Conservation (phyloP, 2,888 invertebrate species). For the Argyresthia goedartella region DNA sequence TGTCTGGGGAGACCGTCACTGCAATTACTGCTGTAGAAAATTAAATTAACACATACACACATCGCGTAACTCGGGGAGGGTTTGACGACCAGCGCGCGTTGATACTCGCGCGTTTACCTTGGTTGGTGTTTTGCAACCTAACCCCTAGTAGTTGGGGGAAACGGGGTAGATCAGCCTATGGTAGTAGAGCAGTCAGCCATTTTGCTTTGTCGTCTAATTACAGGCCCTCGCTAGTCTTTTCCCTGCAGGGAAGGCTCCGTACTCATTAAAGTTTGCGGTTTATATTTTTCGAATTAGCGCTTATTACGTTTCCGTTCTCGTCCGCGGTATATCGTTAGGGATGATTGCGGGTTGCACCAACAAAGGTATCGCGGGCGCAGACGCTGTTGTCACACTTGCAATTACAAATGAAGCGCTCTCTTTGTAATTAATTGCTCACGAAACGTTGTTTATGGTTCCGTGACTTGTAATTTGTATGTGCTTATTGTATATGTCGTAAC, state of each 20-base stretch:
- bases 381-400: slow-evolving; percentile 1
- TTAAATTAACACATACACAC: slow-evolving; percentile 68
- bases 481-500: too few relatives aligned
- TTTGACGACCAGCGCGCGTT: slow-evolving; percentile 27
- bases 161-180: slow-evolving; percentile 10
- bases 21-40: slow-evolving; percentile 65
- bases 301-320: slow-evolving; percentile 52
- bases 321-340: slow-evolving; percentile 43
- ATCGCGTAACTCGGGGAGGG: slow-evolving; percentile 42
- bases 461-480: background rate
- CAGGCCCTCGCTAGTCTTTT: slow-evolving; percentile 53
- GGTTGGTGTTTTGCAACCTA: background rate
- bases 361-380: slow-evolving; percentile 1
- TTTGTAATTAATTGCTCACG: background rate
- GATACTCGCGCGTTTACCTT: slow-evolving; percentile 18
- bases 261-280: slow-evolving; percentile 55
- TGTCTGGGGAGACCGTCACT: slow-evolving; percentile 31
- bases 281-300: slow-evolving; percentile 68
- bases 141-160: background rate
- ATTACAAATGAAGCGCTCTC: background rate
- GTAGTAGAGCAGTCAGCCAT: slow-evolving; percentile 52
- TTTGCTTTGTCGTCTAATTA: slow-evolving; percentile 62
- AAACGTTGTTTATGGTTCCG: background rate
- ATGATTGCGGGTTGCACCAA: slow-evolving; percentile 29
- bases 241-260: slow-evolving; percentile 53